Conservation (phyloP, 1,140 invertebrate species). For the Stegodyphus mimosarum region DNA sequence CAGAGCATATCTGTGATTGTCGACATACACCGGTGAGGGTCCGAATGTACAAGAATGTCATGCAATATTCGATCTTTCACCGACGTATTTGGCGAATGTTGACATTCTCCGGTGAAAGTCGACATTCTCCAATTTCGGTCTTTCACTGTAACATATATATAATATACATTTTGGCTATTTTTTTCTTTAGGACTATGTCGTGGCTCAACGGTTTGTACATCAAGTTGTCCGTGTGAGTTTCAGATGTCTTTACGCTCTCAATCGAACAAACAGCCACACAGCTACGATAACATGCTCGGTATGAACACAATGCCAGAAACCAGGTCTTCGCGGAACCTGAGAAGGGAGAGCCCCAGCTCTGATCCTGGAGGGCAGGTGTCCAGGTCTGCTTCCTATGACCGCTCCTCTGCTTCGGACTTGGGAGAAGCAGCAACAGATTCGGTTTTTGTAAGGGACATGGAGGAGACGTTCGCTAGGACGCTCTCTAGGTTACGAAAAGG, state of each 20-base stretch:
- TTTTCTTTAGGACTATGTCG: constrained; percentile 53
- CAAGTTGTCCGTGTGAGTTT: constrained; percentile 50
- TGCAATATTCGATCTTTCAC: too few species aligned
- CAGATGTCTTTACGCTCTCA: constrained; percentile 21
- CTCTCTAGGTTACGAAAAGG: constrained; percentile 73
- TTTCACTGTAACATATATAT: too few species aligned
- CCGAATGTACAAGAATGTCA: too few species aligned
- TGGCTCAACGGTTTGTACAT: constrained; percentile 51
- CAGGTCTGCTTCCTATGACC: constrained; percentile 86
- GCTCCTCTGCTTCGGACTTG: constrained; percentile 82
- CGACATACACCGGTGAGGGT: too few species aligned
- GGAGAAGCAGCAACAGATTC: constrained; percentile 84
- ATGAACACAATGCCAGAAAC: constrained; percentile 14
- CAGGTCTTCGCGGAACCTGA: not conserved
- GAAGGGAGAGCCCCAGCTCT: constrained; percentile 33
- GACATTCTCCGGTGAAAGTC: too few species aligned
- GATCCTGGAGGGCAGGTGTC: constrained; percentile 71
- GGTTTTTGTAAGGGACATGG: constrained; percentile 84
- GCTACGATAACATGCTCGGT: not conserved
- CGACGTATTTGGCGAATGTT: too few species aligned
- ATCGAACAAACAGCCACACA: not conserved
- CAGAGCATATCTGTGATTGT: too few species aligned
- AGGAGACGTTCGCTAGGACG: constrained; percentile 79
- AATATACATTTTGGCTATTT: not conserved
- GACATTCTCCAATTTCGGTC: too few species aligned